A percentile compares a stretch with the other conserved stretches of the same genome.
Conservation (phyloP, 2,888 invertebrate genomes). For the Macrophya alboannulata region DNA sequence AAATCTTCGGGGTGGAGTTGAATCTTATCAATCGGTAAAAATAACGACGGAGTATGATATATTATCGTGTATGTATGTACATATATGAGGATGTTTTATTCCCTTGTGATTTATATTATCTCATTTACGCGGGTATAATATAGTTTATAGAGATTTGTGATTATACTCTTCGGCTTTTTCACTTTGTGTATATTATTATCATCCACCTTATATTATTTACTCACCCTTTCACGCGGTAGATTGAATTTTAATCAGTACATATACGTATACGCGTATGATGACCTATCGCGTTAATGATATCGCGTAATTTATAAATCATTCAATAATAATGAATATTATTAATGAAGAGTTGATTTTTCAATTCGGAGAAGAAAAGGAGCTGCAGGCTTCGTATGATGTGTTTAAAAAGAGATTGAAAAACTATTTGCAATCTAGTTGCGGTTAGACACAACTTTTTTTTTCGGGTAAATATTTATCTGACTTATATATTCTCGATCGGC, state of each 20-base stretch:
- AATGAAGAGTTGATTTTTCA: background rate
- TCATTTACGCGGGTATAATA: background rate
- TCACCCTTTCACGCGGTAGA: background rate
- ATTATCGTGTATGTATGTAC: too few species aligned
- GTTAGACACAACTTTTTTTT: conserved; percentile 8
- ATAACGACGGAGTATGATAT: background rate
- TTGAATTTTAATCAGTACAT: background rate
- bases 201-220: background rate
- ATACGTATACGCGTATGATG: background rate
- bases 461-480: conserved; percentile 37
- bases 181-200: background rate
- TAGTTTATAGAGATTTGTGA: background rate
- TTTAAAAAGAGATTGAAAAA: too few species aligned
- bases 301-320: background rate
- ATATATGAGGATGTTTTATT: background rate
- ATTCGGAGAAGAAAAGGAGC: background rate
- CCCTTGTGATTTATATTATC: conserved; percentile 11
- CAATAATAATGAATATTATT: background rate
- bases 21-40: conserved; percentile 30
- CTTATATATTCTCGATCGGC: conserved; percentile 18
- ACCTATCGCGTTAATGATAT: background rate
- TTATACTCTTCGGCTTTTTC: too few species aligned
- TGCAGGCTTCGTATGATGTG: background rate
- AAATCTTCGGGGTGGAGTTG: background rate
- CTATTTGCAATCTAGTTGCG: background rate